Conservation (phyloP, 2,888 invertebrate genomes). For the Lepetodrilus schrolli region DNA sequence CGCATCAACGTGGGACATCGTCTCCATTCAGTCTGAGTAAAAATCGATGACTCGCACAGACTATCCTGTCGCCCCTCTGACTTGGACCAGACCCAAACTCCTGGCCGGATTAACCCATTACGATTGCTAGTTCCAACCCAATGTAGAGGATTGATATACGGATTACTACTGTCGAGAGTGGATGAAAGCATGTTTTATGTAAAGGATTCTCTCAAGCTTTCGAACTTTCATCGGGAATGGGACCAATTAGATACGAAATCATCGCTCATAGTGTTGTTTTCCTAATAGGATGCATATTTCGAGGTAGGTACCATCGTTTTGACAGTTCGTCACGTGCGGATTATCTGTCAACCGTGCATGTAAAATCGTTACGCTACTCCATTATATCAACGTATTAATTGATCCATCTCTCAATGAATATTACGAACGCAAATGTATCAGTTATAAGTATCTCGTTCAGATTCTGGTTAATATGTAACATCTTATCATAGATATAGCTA, state of each 20-base stretch:
- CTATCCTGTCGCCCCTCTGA: constrained; percentile 6
- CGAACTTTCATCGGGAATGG: constrained; percentile 36
- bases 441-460: too few relatives aligned
- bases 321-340: neutral
- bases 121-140: neutral
- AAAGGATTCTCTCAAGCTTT: constrained; percentile 28
- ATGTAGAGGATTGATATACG: constrained; percentile 7
- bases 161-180: constrained; percentile 12
- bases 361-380: too few relatives aligned
- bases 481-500: too few relatives aligned
- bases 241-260: constrained; percentile 37
- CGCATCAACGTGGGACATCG: neutral
- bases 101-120: constrained; percentile 22
- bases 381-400: too few relatives aligned
- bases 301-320: constrained; percentile 30
- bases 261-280: constrained; percentile 32
- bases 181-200: constrained; percentile 35
- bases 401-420: too few relatives aligned
- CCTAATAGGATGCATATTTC: constrained; percentile 33
- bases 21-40: neutral
- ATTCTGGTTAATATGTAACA: too few relatives aligned
- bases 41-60: neutral
- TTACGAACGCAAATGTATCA: too few relatives aligned
- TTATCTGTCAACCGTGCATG: too few relatives aligned
- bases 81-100: neutral